These are phyloP conservation scores for Epicauta chinensis DNA, from an alignment of 1,140 invertebrate genomes.

Conservation along the genomic window DNA sequence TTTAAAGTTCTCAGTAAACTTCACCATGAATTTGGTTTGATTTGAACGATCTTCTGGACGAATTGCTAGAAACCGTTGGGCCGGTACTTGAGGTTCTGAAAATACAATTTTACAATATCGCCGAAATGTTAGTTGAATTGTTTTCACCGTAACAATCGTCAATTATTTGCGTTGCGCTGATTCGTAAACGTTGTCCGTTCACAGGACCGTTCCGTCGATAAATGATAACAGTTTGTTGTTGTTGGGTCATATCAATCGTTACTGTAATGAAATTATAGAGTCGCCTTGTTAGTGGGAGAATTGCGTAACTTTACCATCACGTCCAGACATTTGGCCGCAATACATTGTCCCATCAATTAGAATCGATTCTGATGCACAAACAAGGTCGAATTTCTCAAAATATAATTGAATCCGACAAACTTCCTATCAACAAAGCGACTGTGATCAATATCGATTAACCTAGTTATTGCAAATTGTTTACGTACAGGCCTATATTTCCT, in stretches of 20 bases:
- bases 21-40: not conserved
- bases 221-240: not conserved
- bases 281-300: not conserved
- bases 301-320: constrained; percentile 13
- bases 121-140: not conserved
- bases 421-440: constrained; percentile 9
- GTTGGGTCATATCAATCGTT: not conserved
- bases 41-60: not conserved
- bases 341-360: constrained; percentile 17
- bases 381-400: constrained; percentile 23
- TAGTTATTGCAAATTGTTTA: not conserved
- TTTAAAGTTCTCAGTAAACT: not conserved
- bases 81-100: not conserved
- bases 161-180: constrained; percentile 11
- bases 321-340: constrained; percentile 22
- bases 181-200: constrained; percentile 3
- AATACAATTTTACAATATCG: not conserved
- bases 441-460: not conserved
- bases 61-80: not conserved
- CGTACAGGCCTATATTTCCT: constrained; percentile 1
- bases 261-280: not conserved
- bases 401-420: constrained; percentile 19
- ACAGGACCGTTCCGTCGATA: constrained; percentile 3
- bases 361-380: constrained; percentile 17
- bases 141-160: constrained; percentile 15